Conservation (phyloP, 2,888 invertebrate species). For the Flexamia atlantica region DNA sequence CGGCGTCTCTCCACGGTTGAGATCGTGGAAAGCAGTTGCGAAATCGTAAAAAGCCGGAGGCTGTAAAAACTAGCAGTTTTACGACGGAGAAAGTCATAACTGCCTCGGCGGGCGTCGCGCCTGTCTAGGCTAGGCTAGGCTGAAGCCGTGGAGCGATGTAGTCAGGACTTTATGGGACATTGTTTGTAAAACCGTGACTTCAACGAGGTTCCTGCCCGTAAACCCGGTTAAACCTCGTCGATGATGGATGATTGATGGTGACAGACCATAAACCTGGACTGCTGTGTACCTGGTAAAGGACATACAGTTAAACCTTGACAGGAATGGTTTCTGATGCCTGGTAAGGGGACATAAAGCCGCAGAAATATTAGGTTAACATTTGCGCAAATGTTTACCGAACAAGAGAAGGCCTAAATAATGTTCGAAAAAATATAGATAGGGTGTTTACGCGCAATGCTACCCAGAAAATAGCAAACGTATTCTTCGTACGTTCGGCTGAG, state of each 20-base stretch:
- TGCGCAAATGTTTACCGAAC: too few species aligned
- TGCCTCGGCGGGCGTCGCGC: background rate
- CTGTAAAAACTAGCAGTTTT: conserved; percentile 29
- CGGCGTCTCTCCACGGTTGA: background rate
- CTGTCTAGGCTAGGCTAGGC: background rate
- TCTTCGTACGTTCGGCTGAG: too few species aligned
- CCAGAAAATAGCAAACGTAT: too few species aligned
- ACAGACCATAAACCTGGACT: background rate
- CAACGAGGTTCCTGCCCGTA: background rate
- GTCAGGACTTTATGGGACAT: background rate
- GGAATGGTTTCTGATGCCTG: too few species aligned
- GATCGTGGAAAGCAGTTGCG: conserved; percentile 24
- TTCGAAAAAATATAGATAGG: too few species aligned
- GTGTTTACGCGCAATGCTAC: too few species aligned
- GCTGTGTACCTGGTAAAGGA: too few species aligned
- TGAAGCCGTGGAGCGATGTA: background rate
- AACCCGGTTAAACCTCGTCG: background rate
- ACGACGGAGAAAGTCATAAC: conserved; percentile 10
- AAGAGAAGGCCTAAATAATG: too few species aligned
- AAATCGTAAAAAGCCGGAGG: conserved; percentile 40
- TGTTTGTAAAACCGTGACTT: background rate
- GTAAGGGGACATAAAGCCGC: too few species aligned
- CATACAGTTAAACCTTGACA: too few species aligned
- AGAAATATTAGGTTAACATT: too few species aligned
- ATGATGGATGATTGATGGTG: background rate